These are phyloP conservation scores for Beroe ovata DNA, from an alignment of 37 sponge, comb jelly and placozoan genomes.

Conservation along the genomic window DNA sequence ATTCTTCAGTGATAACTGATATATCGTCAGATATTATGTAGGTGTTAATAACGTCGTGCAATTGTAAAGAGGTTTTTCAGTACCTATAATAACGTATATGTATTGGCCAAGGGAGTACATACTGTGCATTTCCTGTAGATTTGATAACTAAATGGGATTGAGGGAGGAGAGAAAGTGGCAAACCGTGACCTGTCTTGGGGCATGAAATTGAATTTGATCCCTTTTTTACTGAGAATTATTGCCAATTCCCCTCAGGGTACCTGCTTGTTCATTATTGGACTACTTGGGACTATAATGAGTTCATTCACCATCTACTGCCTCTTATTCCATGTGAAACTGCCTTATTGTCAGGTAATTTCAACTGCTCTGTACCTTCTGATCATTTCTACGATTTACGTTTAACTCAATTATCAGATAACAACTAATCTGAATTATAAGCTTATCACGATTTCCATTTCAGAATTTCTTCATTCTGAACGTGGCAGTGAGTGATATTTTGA, in stretches of 20 bases:
- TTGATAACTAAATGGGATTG: too few relatives aligned
- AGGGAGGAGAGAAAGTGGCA: neutral
- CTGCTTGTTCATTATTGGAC: neutral
- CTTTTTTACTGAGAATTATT: neutral
- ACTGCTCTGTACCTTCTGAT: neutral
- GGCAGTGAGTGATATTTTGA: conserved; percentile 15
- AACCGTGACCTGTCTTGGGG: neutral
- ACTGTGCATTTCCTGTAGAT: too few relatives aligned
- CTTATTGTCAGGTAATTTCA: conserved; percentile 4
- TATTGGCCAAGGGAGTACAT: too few relatives aligned
- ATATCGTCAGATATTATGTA: too few relatives aligned
- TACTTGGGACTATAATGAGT: neutral
- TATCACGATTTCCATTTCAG: neutral
- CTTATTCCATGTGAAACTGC: conserved; percentile 19
- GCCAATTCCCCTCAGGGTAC: neutral
- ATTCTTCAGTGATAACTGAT: too few relatives aligned
- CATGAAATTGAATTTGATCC: too few relatives aligned
- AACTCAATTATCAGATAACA: too few relatives aligned
- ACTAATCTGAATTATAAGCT: neutral
- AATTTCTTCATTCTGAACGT: conserved; percentile 28
- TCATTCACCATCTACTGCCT: conserved; percentile 24
- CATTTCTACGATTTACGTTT: too few relatives aligned
- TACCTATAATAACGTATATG: too few relatives aligned
- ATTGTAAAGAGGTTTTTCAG: too few relatives aligned
- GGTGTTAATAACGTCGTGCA: too few relatives aligned